phyloP scores from a whole-genome alignment of 1,140 invertebrate genomes.

The Diploscapter pachys region DNA sequence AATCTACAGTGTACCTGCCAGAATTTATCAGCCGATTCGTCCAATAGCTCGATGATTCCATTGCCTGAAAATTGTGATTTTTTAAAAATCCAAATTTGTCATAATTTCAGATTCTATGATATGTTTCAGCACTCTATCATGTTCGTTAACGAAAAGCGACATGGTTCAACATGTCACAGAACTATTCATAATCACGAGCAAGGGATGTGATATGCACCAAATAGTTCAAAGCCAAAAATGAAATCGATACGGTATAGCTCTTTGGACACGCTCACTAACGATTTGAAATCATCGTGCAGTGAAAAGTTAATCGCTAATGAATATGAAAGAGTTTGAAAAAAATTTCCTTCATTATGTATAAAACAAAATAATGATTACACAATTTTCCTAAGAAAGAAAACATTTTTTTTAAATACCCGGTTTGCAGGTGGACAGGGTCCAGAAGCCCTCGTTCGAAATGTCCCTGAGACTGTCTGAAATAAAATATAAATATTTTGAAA shows the following conservation, averaged over 20 bases:
- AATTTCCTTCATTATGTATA: background rate
- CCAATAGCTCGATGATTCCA: slow-evolving; percentile 24
- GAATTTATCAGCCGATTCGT: slow-evolving; percentile 23
- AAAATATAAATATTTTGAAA: too few relatives aligned
- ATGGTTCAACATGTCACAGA: too few relatives aligned
- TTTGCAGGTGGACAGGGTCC: slow-evolving; percentile 32
- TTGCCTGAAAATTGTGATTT: slow-evolving; percentile 4
- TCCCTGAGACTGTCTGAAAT: background rate
- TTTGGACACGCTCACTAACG: too few relatives aligned
- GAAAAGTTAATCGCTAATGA: background rate
- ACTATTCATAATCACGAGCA: too few relatives aligned
- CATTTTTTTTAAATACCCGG: background rate
- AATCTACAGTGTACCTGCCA: slow-evolving; percentile 6
- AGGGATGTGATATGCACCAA: slow-evolving; percentile 1
- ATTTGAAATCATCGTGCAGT: too few relatives aligned
- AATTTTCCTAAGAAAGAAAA: background rate
- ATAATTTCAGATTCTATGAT: too few relatives aligned
- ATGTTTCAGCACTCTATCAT: too few relatives aligned
- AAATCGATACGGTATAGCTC: too few relatives aligned
- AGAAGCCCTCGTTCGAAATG: slow-evolving; percentile 10
- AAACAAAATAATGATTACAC: background rate
- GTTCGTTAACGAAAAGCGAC: too few relatives aligned
- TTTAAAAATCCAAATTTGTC: background rate
- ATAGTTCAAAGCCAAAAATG: background rate
- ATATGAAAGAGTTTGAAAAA: background rate